Evolutionary conservation across 2,113 vertebrate genomes (phyloP).

Genomic region (Amblyopsis rosae): DNA sequence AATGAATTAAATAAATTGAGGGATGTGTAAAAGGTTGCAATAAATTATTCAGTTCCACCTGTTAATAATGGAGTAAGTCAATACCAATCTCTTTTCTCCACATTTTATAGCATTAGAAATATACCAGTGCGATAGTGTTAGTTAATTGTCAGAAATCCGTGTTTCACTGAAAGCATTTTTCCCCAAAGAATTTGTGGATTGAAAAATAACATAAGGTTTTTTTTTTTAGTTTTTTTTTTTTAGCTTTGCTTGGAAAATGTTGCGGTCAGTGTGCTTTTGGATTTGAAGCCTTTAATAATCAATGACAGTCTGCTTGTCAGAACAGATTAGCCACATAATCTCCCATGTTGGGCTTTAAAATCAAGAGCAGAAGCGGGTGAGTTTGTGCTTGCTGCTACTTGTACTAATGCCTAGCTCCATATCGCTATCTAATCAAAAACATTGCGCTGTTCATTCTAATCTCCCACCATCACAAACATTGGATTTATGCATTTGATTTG

Average conservation of each 20-base stretch:
- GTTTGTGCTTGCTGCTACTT: conserved; percentile 17
- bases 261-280: conserved; percentile 37
- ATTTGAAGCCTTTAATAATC: conserved; percentile 67
- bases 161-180: neutral
- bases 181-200: neutral
- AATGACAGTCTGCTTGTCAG: conserved; percentile 52
- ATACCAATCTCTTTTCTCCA: no score
- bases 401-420: conserved; percentile 39
- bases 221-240: no score
- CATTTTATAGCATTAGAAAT: no score
- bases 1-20: no score
- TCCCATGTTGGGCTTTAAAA: conserved; percentile 46
- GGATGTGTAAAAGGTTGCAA: no score
- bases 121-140: no score
- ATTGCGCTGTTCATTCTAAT: conserved; percentile 3
- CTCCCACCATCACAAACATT: neutral
- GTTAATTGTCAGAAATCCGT: neutral
- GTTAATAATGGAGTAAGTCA: no score
- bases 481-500: conserved; percentile 22
- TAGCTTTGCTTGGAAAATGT: neutral
- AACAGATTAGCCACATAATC: conserved; percentile 66
- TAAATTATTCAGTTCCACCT: no score
- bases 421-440: conserved; percentile 31
- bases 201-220: neutral
- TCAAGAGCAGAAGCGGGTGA: conserved; percentile 24